Conservation (phyloP, 64 coral and sea anemone genomes). For the Platygyra sinensis region DNA sequence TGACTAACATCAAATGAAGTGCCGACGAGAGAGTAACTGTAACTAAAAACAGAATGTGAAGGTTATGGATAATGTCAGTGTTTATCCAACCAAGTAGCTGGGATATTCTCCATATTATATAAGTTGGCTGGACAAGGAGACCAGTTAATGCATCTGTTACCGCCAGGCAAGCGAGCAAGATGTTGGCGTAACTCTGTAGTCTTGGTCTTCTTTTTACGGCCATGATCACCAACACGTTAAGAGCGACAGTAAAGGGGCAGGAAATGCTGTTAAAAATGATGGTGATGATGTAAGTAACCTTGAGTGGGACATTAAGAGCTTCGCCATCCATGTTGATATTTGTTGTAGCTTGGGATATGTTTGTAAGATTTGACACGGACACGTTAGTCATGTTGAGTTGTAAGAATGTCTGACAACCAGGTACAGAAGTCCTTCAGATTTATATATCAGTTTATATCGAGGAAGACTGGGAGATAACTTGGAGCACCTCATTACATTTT, state of each 20-base stretch:
- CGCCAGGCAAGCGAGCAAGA: neutral
- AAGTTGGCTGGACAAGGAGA: neutral
- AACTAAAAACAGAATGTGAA: neutral
- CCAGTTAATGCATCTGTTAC: neutral
- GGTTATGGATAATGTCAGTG: neutral
- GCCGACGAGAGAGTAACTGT: neutral
- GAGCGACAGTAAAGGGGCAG: neutral
- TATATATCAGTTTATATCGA: no score
- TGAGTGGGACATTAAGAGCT: neutral
- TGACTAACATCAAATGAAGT: neutral
- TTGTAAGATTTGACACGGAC: neutral
- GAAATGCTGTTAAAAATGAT: neutral
- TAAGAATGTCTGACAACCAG: neutral
- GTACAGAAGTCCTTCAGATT: neutral
- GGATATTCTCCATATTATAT: neutral
- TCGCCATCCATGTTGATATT: neutral
- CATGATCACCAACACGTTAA: neutral
- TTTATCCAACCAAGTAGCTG: neutral
- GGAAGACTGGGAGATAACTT: no score
- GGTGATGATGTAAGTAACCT: neutral
- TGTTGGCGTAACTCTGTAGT: neutral
- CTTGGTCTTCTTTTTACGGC: neutral
- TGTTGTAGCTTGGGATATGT: neutral
- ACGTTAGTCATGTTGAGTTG: neutral
- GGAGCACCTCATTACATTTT: no score